A percentile compares a stretch with the other conserved stretches of the same genome.
These are phyloP conservation scores for Nymphalis c-album DNA, from an alignment of 2,888 invertebrate genomes.

Conservation along the genomic window DNA sequence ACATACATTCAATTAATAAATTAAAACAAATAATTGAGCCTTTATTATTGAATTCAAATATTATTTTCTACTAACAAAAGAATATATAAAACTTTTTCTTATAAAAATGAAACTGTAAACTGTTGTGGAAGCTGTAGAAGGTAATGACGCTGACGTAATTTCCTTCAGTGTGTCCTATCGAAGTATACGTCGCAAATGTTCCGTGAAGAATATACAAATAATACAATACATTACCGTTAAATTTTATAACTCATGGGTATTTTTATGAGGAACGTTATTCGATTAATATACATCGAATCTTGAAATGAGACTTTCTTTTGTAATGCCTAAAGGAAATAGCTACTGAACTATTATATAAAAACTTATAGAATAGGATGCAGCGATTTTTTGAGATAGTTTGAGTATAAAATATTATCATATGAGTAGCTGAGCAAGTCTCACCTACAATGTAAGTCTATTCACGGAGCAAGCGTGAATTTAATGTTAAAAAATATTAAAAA, in stretches of 20 bases:
- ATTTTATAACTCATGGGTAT: constrained; percentile 28
- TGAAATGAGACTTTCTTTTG: too few species aligned
- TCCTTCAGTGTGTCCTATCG: constrained; percentile 59
- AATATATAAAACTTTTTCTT: constrained; percentile 12
- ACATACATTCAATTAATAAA: too few species aligned
- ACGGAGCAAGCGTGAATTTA: too few species aligned
- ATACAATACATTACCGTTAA: constrained; percentile 28
- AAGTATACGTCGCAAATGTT: constrained; percentile 59
- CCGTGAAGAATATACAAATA: constrained; percentile 44
- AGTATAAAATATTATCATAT: too few species aligned
- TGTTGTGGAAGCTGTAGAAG: constrained; percentile 59
- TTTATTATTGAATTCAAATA: not conserved
- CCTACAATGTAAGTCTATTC: too few species aligned
- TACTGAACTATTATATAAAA: too few species aligned
- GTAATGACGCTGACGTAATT: constrained; percentile 68
- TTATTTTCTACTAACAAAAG: not conserved
- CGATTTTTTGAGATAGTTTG: too few species aligned
- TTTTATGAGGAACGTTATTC: constrained; percentile 11
- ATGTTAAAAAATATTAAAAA: too few species aligned
- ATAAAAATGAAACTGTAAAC: constrained; percentile 32
- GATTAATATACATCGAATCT: not conserved
- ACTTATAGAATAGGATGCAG: too few species aligned
- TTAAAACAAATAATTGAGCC: too few species aligned
- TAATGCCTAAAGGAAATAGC: too few species aligned
- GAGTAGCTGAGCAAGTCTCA: too few species aligned